These are phyloP conservation scores for Metridium senile DNA, from an alignment of 92 coral and sea anemone genomes.

Conservation along the genomic window DNA sequence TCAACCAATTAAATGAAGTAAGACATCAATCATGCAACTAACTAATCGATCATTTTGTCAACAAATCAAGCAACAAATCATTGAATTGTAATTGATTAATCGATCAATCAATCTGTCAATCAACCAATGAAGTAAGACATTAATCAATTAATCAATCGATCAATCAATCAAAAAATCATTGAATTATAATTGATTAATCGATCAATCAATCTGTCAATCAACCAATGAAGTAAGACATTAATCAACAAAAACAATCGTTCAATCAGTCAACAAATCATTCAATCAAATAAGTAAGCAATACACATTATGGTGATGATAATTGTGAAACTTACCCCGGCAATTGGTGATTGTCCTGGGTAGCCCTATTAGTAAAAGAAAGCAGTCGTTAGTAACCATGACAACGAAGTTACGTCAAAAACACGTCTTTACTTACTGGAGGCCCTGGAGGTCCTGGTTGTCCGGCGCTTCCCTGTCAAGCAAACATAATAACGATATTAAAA, in stretches of 20 bases:
- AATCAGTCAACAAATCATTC: not conserved
- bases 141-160: not conserved
- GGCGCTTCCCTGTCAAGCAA: constrained; percentile 44
- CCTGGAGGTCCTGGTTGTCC: constrained; percentile 67
- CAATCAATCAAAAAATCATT: not conserved
- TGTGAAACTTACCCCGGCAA: constrained; percentile 43
- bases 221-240: too few relatives aligned
- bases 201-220: not conserved
- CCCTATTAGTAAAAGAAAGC: constrained; percentile 37
- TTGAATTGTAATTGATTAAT: not conserved
- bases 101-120: not conserved
- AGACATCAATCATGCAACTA: too few relatives aligned
- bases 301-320: not conserved
- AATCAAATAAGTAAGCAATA: not conserved
- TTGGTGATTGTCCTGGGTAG: constrained; percentile 59
- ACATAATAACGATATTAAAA: too few relatives aligned
- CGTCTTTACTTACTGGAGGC: constrained; percentile 50
- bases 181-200: not conserved
- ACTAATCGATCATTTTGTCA: not conserved
- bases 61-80: not conserved
- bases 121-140: not conserved
- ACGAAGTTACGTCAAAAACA: too few relatives aligned
- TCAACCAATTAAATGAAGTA: too few relatives aligned
- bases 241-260: too few relatives aligned
- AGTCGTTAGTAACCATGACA: not conserved